Evolutionary conservation across 2,888 invertebrate genomes (phyloP), one percentile per base, ranked within the genome.

Genomic region (Nemotelus pantherinus): DNA sequence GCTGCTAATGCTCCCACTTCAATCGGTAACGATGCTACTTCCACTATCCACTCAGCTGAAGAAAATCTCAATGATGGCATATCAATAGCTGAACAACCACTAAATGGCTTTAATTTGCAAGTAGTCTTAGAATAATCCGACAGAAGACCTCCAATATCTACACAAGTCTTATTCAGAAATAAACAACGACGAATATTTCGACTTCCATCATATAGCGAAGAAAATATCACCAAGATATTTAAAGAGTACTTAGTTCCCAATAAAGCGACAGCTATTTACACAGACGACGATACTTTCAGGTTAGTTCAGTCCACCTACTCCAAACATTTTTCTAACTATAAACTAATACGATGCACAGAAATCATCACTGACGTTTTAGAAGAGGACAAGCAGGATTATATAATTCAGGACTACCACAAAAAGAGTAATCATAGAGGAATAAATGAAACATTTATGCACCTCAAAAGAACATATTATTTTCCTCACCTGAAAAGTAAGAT

Each of bases 351-450:
- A 10, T 81, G 79, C 58, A 80, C 70, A 55, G 79, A 81, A 68
- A 71, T 78, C 6, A 43, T 80, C 77, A 55, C 45, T 67, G 80
- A 81, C 55, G 57, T 80, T 43, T 77, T n/a, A 45, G 63, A 80
- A 6, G 76, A 50, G 9, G 81, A 81, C 47, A 72, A 78, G 48
- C 81, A 81, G 74, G 80, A 81, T 55, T 48, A 79, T 64, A 45
- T 81, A 3, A 81, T 81, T 4, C 78, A 75, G 10, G 67, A 81
- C 1, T 81, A 78, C 44, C 81, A 82, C 63, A 76, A 39, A 53
- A 79, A 80, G 39, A 76, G 68, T 4, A 80, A 81, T 60, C 81
- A 81, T 43, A 76, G 80, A 48, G 81, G 79, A 53, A 81, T 80
- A 9, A 80, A 75, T 9, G 80, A 81, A 79, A 81, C 79, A 25